Conservation (phyloP, 2,113 vertebrate genomes). For the Ursus arctos region DNA sequence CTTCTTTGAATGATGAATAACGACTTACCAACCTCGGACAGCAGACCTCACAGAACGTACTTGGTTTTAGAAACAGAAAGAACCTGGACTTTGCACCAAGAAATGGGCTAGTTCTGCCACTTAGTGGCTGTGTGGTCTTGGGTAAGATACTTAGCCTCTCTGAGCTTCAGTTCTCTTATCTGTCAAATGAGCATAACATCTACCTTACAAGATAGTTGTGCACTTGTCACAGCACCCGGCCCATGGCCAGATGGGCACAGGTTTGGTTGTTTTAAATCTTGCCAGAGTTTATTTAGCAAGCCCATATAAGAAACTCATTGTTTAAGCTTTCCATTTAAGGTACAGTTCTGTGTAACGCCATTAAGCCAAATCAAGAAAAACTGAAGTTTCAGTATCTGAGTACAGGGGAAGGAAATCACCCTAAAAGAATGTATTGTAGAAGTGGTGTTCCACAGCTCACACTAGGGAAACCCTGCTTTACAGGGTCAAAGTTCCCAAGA, state of each 20-base stretch:
- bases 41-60: not conserved
- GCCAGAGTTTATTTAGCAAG: not conserved
- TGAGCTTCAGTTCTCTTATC: not conserved
- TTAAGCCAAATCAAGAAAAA: slow-evolving; percentile 28
- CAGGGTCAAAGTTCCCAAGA: not conserved
- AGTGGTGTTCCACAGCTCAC: not conserved
- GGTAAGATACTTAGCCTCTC: not conserved
- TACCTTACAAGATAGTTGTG: not conserved
- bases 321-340: slow-evolving; percentile 40
- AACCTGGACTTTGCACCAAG: not conserved
- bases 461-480: not conserved
- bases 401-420: not conserved
- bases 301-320: not conserved
- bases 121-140: not conserved
- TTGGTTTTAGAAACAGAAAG: not conserved
- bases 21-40: not conserved
- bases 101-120: not conserved
- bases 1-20: not conserved
- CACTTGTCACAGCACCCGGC: not conserved
- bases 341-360: not conserved
- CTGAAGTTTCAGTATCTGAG: not conserved
- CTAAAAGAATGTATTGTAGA: not conserved
- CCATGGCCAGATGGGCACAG: not conserved
- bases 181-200: not conserved
- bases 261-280: not conserved